Conservation (phyloP, 53 echinoderm and acorn worm species). For the Apostichopus leukothele region DNA sequence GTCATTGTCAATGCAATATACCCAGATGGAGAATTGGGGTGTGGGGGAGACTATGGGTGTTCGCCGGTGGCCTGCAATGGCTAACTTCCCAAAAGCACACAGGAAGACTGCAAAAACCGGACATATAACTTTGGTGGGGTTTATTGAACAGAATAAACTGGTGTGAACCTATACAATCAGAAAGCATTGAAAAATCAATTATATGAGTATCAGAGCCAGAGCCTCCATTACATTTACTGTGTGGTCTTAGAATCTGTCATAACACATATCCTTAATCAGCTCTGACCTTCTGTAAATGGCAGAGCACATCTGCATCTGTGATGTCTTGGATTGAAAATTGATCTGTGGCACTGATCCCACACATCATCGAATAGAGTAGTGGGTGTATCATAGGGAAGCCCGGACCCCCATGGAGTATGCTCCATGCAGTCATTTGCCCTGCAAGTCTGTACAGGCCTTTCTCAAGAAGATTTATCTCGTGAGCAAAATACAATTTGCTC, state of each 20-base stretch:
- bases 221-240: too few relatives aligned
- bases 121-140: background rate
- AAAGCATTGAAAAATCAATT: too few relatives aligned
- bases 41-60: too few relatives aligned
- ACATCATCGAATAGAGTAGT: slow-evolving; percentile 41
- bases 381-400: slow-evolving; percentile 44
- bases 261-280: background rate
- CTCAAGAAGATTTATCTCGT: slow-evolving; percentile 28
- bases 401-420: slow-evolving; percentile 60
- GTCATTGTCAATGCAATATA: too few relatives aligned
- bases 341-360: background rate
- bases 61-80: background rate
- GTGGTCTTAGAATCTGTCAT: background rate
- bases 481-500: background rate
- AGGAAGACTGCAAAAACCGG: background rate
- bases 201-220: too few relatives aligned
- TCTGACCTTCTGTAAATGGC: slow-evolving; percentile 1
- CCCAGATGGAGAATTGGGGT: background rate
- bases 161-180: too few relatives aligned
- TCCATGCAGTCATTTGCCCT: slow-evolving; percentile 54
- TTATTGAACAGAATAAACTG: background rate
- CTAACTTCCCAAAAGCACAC: background rate
- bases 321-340: background rate
- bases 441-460: slow-evolving; percentile 55
- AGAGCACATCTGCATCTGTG: slow-evolving; percentile 9